Conservation (phyloP, 2,888 invertebrate species). For the Drosophila colorata region DNA sequence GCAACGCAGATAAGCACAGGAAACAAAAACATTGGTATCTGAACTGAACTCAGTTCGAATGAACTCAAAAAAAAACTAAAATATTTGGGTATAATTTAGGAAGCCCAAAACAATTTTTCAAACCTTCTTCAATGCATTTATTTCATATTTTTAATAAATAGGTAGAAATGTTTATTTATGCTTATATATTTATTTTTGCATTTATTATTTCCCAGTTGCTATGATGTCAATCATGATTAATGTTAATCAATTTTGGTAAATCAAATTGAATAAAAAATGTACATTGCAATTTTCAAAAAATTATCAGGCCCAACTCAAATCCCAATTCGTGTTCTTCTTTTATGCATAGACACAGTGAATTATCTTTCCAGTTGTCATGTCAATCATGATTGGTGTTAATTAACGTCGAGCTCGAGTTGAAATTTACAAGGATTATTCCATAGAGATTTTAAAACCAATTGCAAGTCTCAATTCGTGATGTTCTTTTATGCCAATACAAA, state of each 20-base stretch:
- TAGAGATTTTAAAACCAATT: no score
- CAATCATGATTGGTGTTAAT: constrained; percentile 22
- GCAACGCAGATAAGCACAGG: no score
- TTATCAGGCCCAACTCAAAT: neutral
- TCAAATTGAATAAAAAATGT: neutral
- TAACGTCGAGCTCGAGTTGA: neutral
- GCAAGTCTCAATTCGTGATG: neutral
- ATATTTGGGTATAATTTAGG: neutral
- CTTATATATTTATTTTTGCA: no score
- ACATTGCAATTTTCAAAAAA: neutral
- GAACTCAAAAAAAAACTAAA: neutral
- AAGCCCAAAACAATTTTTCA: no score
- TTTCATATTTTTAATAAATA: no score
- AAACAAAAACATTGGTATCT: neutral
- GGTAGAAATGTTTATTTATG: no score
- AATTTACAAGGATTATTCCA: no score
- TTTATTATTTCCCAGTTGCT: no score
- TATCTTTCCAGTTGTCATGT: constrained; percentile 1
- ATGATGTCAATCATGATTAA: neutral
- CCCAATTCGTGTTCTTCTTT: neutral
- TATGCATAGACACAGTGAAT: neutral
- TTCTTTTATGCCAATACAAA: neutral
- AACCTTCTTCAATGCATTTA: no score
- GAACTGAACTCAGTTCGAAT: neutral
- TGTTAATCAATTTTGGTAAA: neutral